These are phyloP conservation scores for Melanaphis sacchari DNA, from an alignment of 1,140 invertebrate genomes.

Conservation along the genomic window DNA sequence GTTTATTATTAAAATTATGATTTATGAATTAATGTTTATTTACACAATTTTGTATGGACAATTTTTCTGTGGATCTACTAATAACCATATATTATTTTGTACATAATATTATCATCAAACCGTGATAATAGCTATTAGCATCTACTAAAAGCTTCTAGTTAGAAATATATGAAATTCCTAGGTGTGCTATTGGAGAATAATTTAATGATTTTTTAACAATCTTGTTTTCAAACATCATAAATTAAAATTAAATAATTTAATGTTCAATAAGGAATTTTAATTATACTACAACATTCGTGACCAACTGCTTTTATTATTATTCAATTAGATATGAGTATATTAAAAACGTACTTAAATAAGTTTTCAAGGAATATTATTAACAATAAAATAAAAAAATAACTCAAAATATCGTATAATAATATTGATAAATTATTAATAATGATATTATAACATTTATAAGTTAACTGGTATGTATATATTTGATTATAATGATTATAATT, in stretches of 20 bases:
- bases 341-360: not conserved
- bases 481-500: not conserved
- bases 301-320: not conserved
- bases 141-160: not conserved
- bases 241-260: not conserved
- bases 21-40: not conserved
- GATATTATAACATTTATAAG: too few relatives aligned
- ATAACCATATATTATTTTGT: not conserved
- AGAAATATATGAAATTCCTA: not conserved
- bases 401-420: not conserved
- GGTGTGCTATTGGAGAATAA: not conserved
- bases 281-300: not conserved
- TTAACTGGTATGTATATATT: not conserved
- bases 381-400: not conserved
- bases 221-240: not conserved
- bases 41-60: not conserved
- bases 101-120: not conserved
- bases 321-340: not conserved
- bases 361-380: not conserved
- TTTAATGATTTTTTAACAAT: constrained; percentile 13
- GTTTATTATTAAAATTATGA: not conserved
- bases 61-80: too few relatives aligned
- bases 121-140: not conserved
- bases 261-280: not conserved
- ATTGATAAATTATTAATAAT: too few relatives aligned